Percentiles rank a stretch among this genome's conserved stretches.
phyloP scores from a whole-genome alignment of 2,888 invertebrate species.

The Unio delphinus region DNA sequence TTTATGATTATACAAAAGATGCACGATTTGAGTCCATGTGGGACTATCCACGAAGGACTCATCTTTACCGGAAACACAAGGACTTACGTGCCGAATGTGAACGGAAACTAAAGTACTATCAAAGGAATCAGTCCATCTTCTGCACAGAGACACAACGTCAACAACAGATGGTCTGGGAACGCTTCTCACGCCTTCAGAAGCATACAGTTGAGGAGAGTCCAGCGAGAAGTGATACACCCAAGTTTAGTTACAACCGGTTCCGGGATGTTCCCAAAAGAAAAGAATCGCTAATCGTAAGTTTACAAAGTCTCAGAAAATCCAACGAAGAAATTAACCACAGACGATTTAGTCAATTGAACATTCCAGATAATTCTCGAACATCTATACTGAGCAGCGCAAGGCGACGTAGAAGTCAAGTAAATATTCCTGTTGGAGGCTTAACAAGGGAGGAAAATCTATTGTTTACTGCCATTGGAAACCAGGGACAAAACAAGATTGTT shows the following conservation, averaged over 20 bases:
- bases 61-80: constrained; percentile 23
- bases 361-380: too few species aligned
- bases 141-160: constrained; percentile 17
- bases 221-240: constrained; percentile 9
- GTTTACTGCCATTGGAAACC: too few species aligned
- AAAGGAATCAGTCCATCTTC: constrained; percentile 17
- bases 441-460: too few species aligned
- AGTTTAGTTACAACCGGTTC: constrained; percentile 15
- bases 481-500: too few species aligned
- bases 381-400: too few species aligned
- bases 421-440: too few species aligned
- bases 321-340: too few species aligned
- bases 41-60: constrained; percentile 28
- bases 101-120: constrained; percentile 18
- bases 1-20: constrained; percentile 22
- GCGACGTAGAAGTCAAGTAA: too few species aligned
- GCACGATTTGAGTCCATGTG: constrained; percentile 31
- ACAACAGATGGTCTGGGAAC: constrained; percentile 19
- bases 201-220: constrained; percentile 12
- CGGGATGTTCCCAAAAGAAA: too few species aligned
- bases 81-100: constrained; percentile 29
- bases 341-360: too few species aligned
- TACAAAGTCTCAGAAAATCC: too few species aligned
- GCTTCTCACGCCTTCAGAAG: constrained; percentile 21
- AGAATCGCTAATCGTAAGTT: too few species aligned